These are phyloP conservation scores for Ormyrus pomaceus DNA, from an alignment of 2,888 invertebrate genomes.

Conservation along the genomic window DNA sequence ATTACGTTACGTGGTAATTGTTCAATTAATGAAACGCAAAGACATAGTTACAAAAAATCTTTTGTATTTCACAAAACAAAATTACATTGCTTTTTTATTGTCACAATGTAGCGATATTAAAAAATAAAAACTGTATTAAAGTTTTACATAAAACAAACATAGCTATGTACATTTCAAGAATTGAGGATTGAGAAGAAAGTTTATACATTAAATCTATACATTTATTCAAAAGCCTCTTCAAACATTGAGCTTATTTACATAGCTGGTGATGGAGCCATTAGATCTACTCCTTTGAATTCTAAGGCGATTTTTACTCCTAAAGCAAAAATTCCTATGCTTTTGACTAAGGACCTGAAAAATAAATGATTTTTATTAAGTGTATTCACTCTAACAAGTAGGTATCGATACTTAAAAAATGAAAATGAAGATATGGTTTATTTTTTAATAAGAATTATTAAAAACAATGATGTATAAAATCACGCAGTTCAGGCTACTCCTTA, in stretches of 20 bases:
- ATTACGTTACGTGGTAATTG: not conserved
- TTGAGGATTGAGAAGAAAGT: not conserved
- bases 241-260: constrained; percentile 12
- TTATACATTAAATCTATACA: constrained; percentile 25
- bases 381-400: no score
- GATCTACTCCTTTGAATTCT: constrained; percentile 85
- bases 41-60: not conserved
- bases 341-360: constrained; percentile 85
- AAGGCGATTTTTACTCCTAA: constrained; percentile 87
- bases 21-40: constrained; percentile 7
- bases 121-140: not conserved
- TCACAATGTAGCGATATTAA: not conserved
- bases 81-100: constrained; percentile 30
- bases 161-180: constrained; percentile 43
- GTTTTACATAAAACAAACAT: constrained; percentile 16
- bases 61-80: constrained; percentile 29
- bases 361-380: no score
- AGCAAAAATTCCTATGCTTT: constrained; percentile 87
- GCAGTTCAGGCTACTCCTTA: not conserved
- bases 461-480: not conserved
- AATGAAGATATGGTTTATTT: no score
- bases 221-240: not conserved
- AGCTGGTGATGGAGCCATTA: constrained; percentile 79
- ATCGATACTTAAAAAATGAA: no score
- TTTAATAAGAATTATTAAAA: no score